These are phyloP conservation scores for Sinhomidia bicolor DNA, from an alignment of 2,888 invertebrate species.

Conservation along the genomic window DNA sequence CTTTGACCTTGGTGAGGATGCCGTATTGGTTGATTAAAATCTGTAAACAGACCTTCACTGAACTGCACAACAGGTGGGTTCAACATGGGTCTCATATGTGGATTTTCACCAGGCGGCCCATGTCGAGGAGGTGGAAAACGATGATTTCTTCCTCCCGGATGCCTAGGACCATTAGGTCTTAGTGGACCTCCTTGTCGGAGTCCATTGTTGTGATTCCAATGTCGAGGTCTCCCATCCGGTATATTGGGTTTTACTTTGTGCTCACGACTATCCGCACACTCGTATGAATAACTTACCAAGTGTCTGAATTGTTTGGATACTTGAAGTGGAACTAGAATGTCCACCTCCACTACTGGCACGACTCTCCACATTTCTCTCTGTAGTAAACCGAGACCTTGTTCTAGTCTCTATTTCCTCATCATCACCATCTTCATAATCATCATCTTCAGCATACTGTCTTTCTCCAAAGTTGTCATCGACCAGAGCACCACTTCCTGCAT, in stretches of 20 bases:
- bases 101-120: slow-evolving; percentile 4
- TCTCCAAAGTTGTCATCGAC: slow-evolving; percentile 38
- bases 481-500: slow-evolving; percentile 25
- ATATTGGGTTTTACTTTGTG: slow-evolving; percentile 38
- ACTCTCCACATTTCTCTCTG: slow-evolving; percentile 76
- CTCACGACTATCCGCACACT: no score
- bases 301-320: slow-evolving; percentile 75
- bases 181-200: slow-evolving; percentile 57
- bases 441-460: slow-evolving; percentile 63
- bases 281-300: slow-evolving; percentile 74
- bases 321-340: not conserved
- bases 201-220: slow-evolving; percentile 63
- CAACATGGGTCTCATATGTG: slow-evolving; percentile 48
- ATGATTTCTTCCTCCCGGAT: slow-evolving; percentile 54
- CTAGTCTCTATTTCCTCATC: slow-evolving; percentile 76
- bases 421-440: slow-evolving; percentile 76
- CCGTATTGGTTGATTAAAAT: slow-evolving; percentile 77
- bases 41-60: slow-evolving; percentile 76
- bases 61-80: slow-evolving; percentile 71
- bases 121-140: slow-evolving; percentile 43
- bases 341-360: slow-evolving; percentile 27
- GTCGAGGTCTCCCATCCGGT: slow-evolving; percentile 52
- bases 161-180: slow-evolving; percentile 8
- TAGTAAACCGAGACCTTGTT: slow-evolving; percentile 76
- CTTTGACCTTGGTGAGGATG: slow-evolving; percentile 52